A percentile compares a stretch with the other conserved stretches of the same genome.
These are phyloP conservation scores for Apostichopus parvimensis DNA, from an alignment of 35 echinoderm and acorn worm genomes.

Conservation along the genomic window DNA sequence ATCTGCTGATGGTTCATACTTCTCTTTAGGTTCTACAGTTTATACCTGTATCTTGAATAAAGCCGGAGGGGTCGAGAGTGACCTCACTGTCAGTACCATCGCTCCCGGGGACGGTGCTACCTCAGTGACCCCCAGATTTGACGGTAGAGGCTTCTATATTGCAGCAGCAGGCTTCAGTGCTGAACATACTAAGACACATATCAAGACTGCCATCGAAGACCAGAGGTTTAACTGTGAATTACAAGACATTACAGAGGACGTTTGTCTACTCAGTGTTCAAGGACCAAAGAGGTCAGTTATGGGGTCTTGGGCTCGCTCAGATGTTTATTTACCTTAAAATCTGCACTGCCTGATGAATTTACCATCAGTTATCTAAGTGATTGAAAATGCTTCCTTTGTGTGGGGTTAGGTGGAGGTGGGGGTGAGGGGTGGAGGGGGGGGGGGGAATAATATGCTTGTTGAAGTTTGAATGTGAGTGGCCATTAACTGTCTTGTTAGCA, in stretches of 20 bases:
- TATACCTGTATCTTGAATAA: slow-evolving; percentile 95
- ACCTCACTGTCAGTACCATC: slow-evolving; percentile 86
- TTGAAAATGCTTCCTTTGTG: too few relatives aligned
- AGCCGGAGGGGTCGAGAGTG: slow-evolving; percentile 79
- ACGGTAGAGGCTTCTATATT: slow-evolving; percentile 86
- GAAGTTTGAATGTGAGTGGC: too few relatives aligned
- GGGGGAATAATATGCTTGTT: too few relatives aligned
- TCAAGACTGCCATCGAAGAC: slow-evolving; percentile 80
- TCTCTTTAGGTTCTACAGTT: slow-evolving; percentile 66
- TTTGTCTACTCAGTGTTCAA: slow-evolving; percentile 89
- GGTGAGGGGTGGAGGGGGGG: too few relatives aligned
- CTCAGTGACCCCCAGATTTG: slow-evolving; percentile 71
- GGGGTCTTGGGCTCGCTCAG: too few relatives aligned
- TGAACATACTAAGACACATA: slow-evolving; percentile 79
- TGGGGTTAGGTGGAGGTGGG: too few relatives aligned
- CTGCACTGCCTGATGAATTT: too few relatives aligned
- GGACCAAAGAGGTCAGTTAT: slow-evolving; percentile 77
- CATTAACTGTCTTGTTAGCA: too few relatives aligned
- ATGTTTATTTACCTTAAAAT: too few relatives aligned
- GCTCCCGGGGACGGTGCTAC: slow-evolving; percentile 55
- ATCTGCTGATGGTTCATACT: background rate
- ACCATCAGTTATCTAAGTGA: too few relatives aligned
- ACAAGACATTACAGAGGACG: slow-evolving; percentile 71
- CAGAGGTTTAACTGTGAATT: slow-evolving; percentile 78
- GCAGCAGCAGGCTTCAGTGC: slow-evolving; percentile 86